Conservation (phyloP, 2,888 invertebrate species). For the Harpalus rufipes region DNA sequence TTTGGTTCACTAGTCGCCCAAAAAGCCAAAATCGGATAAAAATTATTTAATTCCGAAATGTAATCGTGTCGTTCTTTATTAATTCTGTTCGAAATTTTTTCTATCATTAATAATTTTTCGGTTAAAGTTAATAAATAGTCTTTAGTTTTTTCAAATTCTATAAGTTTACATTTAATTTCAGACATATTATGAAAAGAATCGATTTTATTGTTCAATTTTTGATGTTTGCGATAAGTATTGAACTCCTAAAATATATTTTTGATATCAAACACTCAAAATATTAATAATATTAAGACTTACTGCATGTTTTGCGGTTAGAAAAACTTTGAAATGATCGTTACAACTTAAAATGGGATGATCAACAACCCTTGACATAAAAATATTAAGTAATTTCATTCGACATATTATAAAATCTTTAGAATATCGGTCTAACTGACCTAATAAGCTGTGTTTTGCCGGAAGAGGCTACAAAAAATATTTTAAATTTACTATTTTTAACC, state of each 20-base stretch:
- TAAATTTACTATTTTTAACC: conserved; percentile 7
- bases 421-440: conserved; percentile 84
- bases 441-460: conserved; percentile 84
- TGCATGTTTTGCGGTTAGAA: conserved; percentile 83
- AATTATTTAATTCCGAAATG: conserved; percentile 79
- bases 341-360: conserved; percentile 85
- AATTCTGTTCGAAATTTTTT: conserved; percentile 83
- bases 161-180: conserved; percentile 79
- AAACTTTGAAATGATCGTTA: conserved; percentile 82
- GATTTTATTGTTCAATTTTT: conserved; percentile 79
- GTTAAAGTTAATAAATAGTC: conserved; percentile 81
- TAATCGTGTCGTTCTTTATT: conserved; percentile 82
- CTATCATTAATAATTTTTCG: conserved; percentile 82
- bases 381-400: conserved; percentile 83
- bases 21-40: conserved; percentile 81
- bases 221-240: conserved; percentile 77
- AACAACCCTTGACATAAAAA: conserved; percentile 83
- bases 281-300: conserved; percentile 75
- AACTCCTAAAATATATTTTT: conserved; percentile 2
- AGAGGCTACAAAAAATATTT: conserved; percentile 79
- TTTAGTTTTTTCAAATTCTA: conserved; percentile 82
- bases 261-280: no score
- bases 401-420: conserved; percentile 84
- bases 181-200: conserved; percentile 80
- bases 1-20: conserved; percentile 82